These are phyloP conservation scores for Sebastes hubbsi DNA, from an alignment of 2,797 vertebrate species.

Conservation along the genomic window DNA sequence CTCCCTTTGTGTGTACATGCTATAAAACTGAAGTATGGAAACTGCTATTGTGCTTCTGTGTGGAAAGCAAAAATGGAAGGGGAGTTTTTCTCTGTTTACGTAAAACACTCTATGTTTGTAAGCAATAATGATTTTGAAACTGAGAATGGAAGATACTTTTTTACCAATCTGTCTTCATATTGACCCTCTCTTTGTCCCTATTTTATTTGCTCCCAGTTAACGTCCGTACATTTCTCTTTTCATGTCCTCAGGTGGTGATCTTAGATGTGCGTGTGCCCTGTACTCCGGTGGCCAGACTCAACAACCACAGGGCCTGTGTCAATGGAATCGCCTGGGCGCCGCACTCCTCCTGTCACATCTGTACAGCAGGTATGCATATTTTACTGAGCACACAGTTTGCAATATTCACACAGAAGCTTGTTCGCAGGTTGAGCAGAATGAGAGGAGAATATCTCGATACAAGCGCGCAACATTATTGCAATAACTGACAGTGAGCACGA, in stretches of 20 bases:
- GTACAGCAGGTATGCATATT: conserved; percentile 87
- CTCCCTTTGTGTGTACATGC: background rate
- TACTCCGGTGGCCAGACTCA: conserved; percentile 92
- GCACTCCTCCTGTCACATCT: conserved; percentile 96
- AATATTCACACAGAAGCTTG: background rate
- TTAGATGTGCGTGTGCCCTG: conserved; percentile 93
- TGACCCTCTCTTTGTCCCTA: background rate
- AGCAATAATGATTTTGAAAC: background rate
- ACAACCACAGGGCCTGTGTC: conserved; percentile 93
- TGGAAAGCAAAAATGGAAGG: background rate
- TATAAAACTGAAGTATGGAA: background rate
- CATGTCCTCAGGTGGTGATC: conserved; percentile 87
- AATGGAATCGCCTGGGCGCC: conserved; percentile 96
- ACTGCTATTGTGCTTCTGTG: background rate
- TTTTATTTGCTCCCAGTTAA: background rate
- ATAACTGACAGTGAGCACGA: background rate
- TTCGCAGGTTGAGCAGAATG: background rate
- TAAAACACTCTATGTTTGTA: background rate
- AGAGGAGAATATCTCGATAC: background rate
- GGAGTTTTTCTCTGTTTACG: background rate
- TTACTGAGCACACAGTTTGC: background rate
- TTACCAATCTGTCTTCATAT: background rate
- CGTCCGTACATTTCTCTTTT: background rate
- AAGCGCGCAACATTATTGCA: background rate
- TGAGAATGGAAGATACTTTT: background rate